A percentile compares a stretch with the other conserved stretches of the same genome.
These are phyloP conservation scores for Marcusenius ussheri DNA, from an alignment of 2,113 vertebrate genomes.

Conservation along the genomic window DNA sequence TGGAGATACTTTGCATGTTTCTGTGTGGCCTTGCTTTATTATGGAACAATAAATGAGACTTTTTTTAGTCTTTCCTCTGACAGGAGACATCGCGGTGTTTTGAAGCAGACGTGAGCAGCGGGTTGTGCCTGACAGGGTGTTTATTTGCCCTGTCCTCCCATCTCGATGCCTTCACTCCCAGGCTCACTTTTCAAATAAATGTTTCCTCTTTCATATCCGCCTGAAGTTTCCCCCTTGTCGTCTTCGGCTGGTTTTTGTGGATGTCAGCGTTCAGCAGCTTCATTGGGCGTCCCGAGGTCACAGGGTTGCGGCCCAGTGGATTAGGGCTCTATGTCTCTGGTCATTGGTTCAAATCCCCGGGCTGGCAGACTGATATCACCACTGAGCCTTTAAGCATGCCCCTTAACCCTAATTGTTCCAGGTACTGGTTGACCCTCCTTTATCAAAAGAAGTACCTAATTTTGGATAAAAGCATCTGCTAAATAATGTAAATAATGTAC, in stretches of 20 bases:
- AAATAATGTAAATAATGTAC: neutral
- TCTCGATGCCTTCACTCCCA: neutral
- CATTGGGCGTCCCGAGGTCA: neutral
- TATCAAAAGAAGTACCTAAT: neutral
- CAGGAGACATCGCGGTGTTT: neutral
- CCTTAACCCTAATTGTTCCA: neutral
- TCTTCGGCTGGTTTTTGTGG: neutral
- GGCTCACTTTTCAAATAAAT: neutral
- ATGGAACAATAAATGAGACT: neutral
- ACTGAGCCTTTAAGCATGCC: neutral
- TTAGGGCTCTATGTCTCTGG: neutral
- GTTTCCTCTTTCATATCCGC: neutral
- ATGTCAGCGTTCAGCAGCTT: neutral
- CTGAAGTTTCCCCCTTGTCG: neutral
- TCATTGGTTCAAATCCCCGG: neutral
- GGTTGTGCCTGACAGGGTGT: neutral
- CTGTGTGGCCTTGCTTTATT: neutral
- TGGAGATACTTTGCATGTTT: neutral
- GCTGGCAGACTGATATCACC: neutral
- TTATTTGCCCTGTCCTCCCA: neutral
- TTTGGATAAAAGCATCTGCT: neutral
- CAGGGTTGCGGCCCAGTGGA: neutral
- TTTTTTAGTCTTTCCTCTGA: neutral
- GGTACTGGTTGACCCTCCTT: neutral
- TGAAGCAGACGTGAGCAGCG: neutral